These are phyloP conservation scores for Molorchus minor DNA, from an alignment of 2,888 invertebrate genomes.

Conservation along the genomic window DNA sequence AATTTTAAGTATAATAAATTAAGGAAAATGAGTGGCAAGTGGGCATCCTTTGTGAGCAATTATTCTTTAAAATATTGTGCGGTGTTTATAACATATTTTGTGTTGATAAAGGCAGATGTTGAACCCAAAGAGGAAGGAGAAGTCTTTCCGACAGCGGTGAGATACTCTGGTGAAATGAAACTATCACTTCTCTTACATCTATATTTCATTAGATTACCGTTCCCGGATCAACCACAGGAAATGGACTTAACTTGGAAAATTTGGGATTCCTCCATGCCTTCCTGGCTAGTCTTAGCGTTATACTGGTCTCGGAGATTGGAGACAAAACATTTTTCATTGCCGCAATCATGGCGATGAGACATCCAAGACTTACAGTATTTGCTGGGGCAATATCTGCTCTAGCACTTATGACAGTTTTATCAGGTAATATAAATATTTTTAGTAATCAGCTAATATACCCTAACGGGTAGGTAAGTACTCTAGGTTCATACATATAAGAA, in stretches of 20 bases:
- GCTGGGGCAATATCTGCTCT: slow-evolving; percentile 92
- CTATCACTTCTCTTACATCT: neutral
- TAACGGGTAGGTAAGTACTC: no score
- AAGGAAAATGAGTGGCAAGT: slow-evolving; percentile 20
- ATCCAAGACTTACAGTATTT: slow-evolving; percentile 92
- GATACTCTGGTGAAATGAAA: neutral
- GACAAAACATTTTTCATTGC: slow-evolving; percentile 99
- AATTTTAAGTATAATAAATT: slow-evolving; percentile 3
- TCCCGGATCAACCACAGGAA: slow-evolving; percentile 26
- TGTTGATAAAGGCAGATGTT: slow-evolving; percentile 30
- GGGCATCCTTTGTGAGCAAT: slow-evolving; percentile 8
- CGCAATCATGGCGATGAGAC: slow-evolving; percentile 99
- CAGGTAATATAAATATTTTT: slow-evolving; percentile 72
- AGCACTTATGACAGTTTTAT: slow-evolving; percentile 92
- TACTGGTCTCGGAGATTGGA: slow-evolving; percentile 96
- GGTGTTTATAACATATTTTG: slow-evolving; percentile 17
- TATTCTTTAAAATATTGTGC: slow-evolving; percentile 21
- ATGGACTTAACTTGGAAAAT: slow-evolving; percentile 55
- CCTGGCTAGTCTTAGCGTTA: slow-evolving; percentile 93
- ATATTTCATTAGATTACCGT: slow-evolving; percentile 19
- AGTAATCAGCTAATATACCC: no score
- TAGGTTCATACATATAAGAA: neutral
- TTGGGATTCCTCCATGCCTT: slow-evolving; percentile 92
- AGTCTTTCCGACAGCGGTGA: slow-evolving; percentile 38
- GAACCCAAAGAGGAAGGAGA: slow-evolving; percentile 41